phyloP scores from a whole-genome alignment of 2,888 invertebrate species.

The Meganola albula region DNA sequence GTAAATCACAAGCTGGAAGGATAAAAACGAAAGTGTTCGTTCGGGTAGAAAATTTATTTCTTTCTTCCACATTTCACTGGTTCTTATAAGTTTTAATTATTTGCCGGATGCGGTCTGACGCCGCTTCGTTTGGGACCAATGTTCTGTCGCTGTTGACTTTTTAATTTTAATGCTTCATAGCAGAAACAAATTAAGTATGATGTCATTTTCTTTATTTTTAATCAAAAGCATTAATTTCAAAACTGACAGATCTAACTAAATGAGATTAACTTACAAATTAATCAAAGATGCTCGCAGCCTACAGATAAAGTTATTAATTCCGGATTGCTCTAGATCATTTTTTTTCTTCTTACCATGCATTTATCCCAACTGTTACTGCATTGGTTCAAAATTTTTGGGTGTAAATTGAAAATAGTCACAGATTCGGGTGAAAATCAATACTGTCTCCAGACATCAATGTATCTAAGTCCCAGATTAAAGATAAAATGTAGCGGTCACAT shows the following conservation, averaged over 20 bases:
- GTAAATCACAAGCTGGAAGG: conserved; percentile 58
- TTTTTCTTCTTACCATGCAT: too few relatives aligned
- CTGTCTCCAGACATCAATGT: conserved; percentile 23
- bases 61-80: conserved; percentile 59
- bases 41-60: conserved; percentile 67
- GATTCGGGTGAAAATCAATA: conserved; percentile 11
- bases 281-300: too few relatives aligned
- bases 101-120: conserved; percentile 58
- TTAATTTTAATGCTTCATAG: conserved; percentile 39
- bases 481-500: conserved; percentile 33
- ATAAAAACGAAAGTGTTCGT: conserved; percentile 66
- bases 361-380: too few relatives aligned
- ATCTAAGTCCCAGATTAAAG: conserved; percentile 32
- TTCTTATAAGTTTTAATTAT: conserved; percentile 71
- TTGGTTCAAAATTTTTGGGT: too few relatives aligned
- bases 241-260: too few relatives aligned
- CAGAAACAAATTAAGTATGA: conserved; percentile 26
- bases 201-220: conserved; percentile 18
- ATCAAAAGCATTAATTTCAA: neutral
- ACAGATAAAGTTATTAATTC: too few relatives aligned
- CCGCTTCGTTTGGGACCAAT: conserved; percentile 51
- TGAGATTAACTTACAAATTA: too few relatives aligned
- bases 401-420: neutral
- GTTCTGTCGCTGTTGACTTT: conserved; percentile 41
- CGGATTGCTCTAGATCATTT: too few relatives aligned